These are phyloP conservation scores for Zeus faber DNA, from an alignment of 2,113 vertebrate genomes.

Conservation along the genomic window DNA sequence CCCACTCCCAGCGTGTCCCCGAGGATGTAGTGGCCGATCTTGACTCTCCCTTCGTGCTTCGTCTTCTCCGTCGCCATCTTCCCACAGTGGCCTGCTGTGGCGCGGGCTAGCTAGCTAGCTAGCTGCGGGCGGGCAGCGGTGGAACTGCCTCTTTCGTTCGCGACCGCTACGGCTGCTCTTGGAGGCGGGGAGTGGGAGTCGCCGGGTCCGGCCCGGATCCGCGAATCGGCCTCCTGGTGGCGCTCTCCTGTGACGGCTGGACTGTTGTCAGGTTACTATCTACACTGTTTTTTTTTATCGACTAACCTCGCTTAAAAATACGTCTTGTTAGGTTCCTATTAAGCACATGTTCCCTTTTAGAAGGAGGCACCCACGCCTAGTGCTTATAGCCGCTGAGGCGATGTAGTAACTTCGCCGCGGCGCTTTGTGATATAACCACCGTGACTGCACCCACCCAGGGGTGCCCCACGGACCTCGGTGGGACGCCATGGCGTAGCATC, in stretches of 20 bases:
- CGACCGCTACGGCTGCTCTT: constrained; percentile 22
- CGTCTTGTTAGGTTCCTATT: not conserved
- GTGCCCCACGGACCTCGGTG: too few species aligned
- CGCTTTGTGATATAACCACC: too few species aligned
- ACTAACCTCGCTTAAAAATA: not conserved
- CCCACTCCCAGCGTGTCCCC: constrained; percentile 95
- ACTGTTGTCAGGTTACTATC: too few species aligned
- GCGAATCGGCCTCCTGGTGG: not conserved
- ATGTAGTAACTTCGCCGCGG: too few species aligned
- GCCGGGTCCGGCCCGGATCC: not conserved
- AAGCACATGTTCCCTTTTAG: too few species aligned
- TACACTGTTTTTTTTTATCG: too few species aligned
- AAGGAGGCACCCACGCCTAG: too few species aligned
- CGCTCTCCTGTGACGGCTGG: too few species aligned
- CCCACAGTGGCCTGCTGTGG: constrained; percentile 79
- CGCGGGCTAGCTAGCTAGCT: constrained; percentile 43
- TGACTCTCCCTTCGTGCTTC: constrained; percentile 94
- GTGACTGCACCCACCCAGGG: too few species aligned
- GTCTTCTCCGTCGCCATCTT: constrained; percentile 97
- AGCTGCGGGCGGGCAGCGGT: constrained; percentile 49
- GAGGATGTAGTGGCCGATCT: constrained; percentile 94
- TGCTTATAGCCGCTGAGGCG: too few species aligned
- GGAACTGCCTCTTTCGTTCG: constrained; percentile 43
- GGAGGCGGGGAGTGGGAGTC: constrained; percentile 13
- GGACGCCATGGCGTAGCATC: too few species aligned